Base-by-base conservation (phyloP, 2,888 invertebrate genomes). In the Nymphalis polychloros region DNA sequence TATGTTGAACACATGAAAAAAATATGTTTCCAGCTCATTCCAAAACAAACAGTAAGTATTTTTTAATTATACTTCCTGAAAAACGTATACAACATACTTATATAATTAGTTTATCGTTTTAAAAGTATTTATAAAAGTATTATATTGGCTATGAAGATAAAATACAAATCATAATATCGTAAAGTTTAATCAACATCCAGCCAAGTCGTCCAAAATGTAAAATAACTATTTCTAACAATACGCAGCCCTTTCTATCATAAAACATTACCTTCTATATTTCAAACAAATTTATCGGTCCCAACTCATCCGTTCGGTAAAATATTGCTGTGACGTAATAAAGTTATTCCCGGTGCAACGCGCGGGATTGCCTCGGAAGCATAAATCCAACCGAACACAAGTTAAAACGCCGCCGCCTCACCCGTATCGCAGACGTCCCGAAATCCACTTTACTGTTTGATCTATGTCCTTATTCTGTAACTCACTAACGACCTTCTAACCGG, bases 401-500 rank as follows among this genome's bases (percentile, higher is more conserved):
- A 71, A 73, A 73, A 72, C 72, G 72, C 67, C 46, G 57, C 64
- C 67, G 66, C 63, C 61, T 59, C 49, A 35, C 52, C 53, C 57
- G 60, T 48, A 73, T 70, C 69, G 69, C 71, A 67, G 63, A 67
- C 65, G 47, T 60, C 60, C 73, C 71, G 64, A 66, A 76, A 76
- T 73, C 73, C 72, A 75, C 72, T 71, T 71, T 62, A 55, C 64
- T 53, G 60, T 73, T 70, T 72, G 75, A 71, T 74, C 75, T 73
- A 71, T 70, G 74, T 72, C 65, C 75, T 70, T 72, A 73, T 74
- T 74, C 72, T 52, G 70, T 69, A 76, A 78, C 78, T 73, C 75
- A 77, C 73, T 82, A 80, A 82, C 82, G 77, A 80, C 78, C 79
- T 76, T 69, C 79, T 77, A 77, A 79, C 78, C 80, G 79, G 77